Conservation (phyloP, 2,113 vertebrate species). For the Paralichthys olivaceus region DNA sequence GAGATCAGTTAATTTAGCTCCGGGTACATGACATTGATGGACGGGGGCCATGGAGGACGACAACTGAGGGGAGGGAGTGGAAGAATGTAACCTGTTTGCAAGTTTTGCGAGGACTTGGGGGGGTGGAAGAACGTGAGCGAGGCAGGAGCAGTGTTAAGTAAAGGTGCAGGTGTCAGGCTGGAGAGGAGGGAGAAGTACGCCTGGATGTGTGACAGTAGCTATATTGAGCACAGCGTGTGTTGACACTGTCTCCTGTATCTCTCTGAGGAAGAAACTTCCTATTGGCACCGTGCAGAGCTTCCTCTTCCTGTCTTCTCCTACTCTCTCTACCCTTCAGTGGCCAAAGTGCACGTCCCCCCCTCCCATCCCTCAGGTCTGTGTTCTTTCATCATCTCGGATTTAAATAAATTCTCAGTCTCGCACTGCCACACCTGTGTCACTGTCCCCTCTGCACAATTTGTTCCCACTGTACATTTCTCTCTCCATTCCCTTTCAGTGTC, state of each 20-base stretch:
- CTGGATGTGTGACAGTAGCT: constrained; percentile 81
- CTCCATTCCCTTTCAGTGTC: constrained; percentile 30
- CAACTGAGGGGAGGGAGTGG: constrained; percentile 16
- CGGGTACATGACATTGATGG: constrained; percentile 72
- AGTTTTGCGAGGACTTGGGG: neutral
- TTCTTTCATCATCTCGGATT: constrained; percentile 27
- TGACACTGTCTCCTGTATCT: constrained; percentile 85
- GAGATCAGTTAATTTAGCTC: constrained; percentile 72
- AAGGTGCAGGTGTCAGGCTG: constrained; percentile 71
- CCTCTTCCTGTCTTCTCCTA: constrained; percentile 62
- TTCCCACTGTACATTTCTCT: constrained; percentile 1
- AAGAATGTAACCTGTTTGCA: constrained; percentile 53
- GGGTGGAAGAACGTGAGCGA: constrained; percentile 45
- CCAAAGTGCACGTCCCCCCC: constrained; percentile 41
- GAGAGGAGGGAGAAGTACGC: constrained; percentile 70
- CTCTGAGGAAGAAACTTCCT: constrained; percentile 85
- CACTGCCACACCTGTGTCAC: neutral
- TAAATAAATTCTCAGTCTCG: constrained; percentile 24
- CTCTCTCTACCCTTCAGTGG: constrained; percentile 44
- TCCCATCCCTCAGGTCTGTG: constrained; percentile 21
- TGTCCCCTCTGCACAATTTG: constrained; percentile 12
- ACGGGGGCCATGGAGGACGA: constrained; percentile 38
- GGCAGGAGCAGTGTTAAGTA: constrained; percentile 45
- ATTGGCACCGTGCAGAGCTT: constrained; percentile 80
- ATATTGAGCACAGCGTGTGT: constrained; percentile 84